Conservation (phyloP, 2,797 vertebrate genomes). For the Streptopelia turtur region DNA sequence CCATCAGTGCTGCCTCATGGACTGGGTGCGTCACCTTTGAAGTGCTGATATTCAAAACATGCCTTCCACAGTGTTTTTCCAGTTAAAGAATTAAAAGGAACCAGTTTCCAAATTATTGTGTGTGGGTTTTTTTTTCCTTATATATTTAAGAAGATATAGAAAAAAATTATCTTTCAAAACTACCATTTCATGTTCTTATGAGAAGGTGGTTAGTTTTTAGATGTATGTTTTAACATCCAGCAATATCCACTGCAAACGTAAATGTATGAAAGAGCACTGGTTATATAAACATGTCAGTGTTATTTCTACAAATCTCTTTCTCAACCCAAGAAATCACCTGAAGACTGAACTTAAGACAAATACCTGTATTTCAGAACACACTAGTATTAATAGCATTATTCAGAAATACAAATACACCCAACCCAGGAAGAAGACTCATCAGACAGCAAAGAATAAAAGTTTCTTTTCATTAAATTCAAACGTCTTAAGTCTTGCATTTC, state of each 20-base stretch:
- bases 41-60: neutral
- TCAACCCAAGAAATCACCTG: neutral
- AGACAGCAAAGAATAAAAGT: neutral
- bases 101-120: neutral
- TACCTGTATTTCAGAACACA: neutral
- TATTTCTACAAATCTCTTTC: neutral
- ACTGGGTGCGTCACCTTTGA: neutral
- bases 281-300: neutral
- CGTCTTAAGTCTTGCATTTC: neutral
- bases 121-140: neutral
- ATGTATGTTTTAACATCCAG: neutral
- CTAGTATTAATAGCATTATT: neutral
- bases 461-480: neutral
- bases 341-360: neutral
- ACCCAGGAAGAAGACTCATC: neutral
- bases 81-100: neutral
- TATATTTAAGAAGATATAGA: neutral
- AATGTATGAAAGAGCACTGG: neutral
- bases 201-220: neutral
- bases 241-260: neutral
- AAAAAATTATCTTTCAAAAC: neutral
- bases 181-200: rapidly evolving
- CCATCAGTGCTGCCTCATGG: conserved; percentile 51
- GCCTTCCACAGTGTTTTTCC: neutral
- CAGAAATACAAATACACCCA: neutral